These are phyloP conservation scores for Phalloptychus januarius DNA, from an alignment of 2,797 vertebrate species.

Conservation along the genomic window DNA sequence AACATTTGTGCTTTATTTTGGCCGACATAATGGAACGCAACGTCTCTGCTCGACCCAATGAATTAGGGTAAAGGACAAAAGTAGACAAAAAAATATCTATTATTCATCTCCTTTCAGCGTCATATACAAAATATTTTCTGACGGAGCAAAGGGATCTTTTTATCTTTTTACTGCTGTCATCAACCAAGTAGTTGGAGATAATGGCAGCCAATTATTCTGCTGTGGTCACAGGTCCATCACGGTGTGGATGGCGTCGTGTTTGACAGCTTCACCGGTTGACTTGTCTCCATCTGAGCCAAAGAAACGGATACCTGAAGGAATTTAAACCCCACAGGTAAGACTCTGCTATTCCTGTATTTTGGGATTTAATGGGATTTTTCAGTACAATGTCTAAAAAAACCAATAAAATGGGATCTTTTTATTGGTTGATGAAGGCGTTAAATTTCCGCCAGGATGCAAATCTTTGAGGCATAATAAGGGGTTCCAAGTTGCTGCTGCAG, in stretches of 20 bases:
- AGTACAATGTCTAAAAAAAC: not conserved
- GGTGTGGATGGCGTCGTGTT: constrained; percentile 40
- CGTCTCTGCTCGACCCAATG: too few species aligned
- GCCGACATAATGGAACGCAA: too few species aligned
- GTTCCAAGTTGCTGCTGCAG: too few species aligned
- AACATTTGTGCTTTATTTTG: not conserved
- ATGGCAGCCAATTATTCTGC: constrained; percentile 46
- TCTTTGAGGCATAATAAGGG: not conserved
- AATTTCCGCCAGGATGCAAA: not conserved
- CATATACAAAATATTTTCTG: not conserved
- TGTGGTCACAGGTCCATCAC: constrained; percentile 39
- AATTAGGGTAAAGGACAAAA: not conserved
- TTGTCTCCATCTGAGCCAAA: constrained; percentile 43
- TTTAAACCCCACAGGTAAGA: constrained; percentile 51
- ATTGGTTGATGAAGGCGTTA: not conserved
- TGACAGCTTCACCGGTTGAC: constrained; percentile 50
- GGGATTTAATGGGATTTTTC: constrained; percentile 26
- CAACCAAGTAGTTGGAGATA: constrained; percentile 43
- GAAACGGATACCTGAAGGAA: constrained; percentile 36
- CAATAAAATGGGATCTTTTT: too few species aligned
- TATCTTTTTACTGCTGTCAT: constrained; percentile 45
- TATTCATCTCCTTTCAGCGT: not conserved
- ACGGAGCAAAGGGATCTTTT: too few species aligned
- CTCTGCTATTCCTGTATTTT: constrained; percentile 29
- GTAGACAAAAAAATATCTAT: not conserved